These are phyloP conservation scores for Bombyx huttoni DNA, from an alignment of 2,888 invertebrate species.

Conservation along the genomic window DNA sequence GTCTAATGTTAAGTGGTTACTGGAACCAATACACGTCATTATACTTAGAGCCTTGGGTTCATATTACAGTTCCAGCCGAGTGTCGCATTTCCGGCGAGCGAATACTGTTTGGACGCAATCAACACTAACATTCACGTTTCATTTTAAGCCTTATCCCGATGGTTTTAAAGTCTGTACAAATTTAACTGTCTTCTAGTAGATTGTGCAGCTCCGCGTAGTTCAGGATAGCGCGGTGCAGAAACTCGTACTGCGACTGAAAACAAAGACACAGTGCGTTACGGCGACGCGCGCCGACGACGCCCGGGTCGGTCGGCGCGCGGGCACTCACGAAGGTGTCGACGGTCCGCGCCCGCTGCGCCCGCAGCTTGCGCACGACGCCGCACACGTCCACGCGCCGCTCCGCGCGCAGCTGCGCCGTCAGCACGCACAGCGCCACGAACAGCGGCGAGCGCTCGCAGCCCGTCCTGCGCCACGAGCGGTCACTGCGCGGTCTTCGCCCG, in stretches of 20 bases:
- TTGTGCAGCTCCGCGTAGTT: slow-evolving; percentile 92
- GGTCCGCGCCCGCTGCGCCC: slow-evolving; percentile 87
- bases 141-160: not conserved
- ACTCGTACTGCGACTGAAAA: slow-evolving; percentile 91
- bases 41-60: too few relatives aligned
- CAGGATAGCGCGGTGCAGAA: slow-evolving; percentile 91
- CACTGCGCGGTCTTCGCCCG: not conserved
- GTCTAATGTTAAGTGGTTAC: too few relatives aligned
- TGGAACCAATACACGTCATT: too few relatives aligned
- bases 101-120: not conserved
- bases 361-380: slow-evolving; percentile 85
- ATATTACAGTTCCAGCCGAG: too few relatives aligned
- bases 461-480: slow-evolving; percentile 10
- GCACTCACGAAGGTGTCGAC: slow-evolving; percentile 87
- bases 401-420: slow-evolving; percentile 86
- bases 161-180: slow-evolving; percentile 6
- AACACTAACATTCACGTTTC: not conserved
- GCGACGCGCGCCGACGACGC: too few relatives aligned
- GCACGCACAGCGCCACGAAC: slow-evolving; percentile 89
- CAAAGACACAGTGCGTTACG: not conserved
- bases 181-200: slow-evolving; percentile 75
- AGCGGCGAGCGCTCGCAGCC: slow-evolving; percentile 92
- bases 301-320: too few relatives aligned
- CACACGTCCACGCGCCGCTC: slow-evolving; percentile 91
- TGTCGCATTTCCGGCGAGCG: not conserved